Base-by-base conservation (phyloP, 2,888 invertebrate species). In the Pilophorus perplexus region DNA sequence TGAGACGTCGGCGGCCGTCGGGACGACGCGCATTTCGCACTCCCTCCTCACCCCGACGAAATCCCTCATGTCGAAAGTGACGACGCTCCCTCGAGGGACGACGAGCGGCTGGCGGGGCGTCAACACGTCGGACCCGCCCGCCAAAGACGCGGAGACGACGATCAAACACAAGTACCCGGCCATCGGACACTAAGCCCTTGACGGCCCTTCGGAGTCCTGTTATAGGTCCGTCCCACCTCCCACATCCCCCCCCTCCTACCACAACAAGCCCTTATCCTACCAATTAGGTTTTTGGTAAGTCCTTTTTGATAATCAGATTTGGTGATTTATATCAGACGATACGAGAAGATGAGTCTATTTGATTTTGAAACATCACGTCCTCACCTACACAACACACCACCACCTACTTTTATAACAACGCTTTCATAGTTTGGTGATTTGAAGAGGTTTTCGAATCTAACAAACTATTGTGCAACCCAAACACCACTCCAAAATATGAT, bases 41-140 rank as follows among this genome's bases (percentile, higher is more conserved):
- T 62, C 62, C 18, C 55, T 33, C 10, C 62, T n/a, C 33, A 46
- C 4, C 12, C 46, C 20, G 62, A 62, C 46, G 62, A 44, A 62
- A 33, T 62, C 62, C 18, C 62, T 25, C 62, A 62, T 44, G 46
- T 62, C 62, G 48, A 62, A 62, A 14, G 62, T 28, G 18, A 62
- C 62, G 28, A 27, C 62, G 44, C 22, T 18, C 1, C 62, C 62
- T 5, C 62, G 25, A 12, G 44, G 62, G 20, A 62, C 46, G 16
- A n/a, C 28, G 22, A 62, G 23, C 28, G 33, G 8, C 28, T 27
- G 28, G 18, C 62, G 44, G 33, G 62, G 62, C 33, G 44, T 6
- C 33, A 62, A 14, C 10, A 62, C 59, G 25, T 25, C 14, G 20
- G 33, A 20, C 25, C 23, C 59, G 48, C n/a, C n/a, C 12, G 46